A percentile compares a stretch with the other conserved stretches of the same genome.
These are phyloP conservation scores for Ephialtes manifestator DNA, from an alignment of 2,888 invertebrate genomes.

Conservation along the genomic window DNA sequence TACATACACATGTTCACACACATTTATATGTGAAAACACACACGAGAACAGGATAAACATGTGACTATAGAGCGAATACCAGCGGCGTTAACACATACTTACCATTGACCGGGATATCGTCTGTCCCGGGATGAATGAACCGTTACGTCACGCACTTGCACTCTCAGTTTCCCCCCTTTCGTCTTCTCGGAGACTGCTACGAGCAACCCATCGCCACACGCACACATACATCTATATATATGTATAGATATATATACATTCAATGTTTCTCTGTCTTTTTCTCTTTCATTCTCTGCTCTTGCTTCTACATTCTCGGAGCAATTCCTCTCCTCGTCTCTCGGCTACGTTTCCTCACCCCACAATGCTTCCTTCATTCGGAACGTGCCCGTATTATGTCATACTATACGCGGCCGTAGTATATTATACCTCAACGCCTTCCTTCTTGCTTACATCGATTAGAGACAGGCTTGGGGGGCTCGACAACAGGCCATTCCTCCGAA, in stretches of 20 bases:
- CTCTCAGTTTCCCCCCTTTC: slow-evolving; percentile 76
- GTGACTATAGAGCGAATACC: background rate
- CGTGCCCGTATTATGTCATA: slow-evolving; percentile 79
- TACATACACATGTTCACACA: background rate
- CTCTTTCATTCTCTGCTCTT: slow-evolving; percentile 48
- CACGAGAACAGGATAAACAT: slow-evolving; percentile 30
- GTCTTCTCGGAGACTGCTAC: slow-evolving; percentile 62
- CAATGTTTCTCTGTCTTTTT: slow-evolving; percentile 40
- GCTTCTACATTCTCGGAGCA: slow-evolving; percentile 48
- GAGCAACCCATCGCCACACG: slow-evolving; percentile 48
- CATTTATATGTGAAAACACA: slow-evolving; percentile 40
- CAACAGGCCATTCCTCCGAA: slow-evolving; percentile 55
- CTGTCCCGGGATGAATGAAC: slow-evolving; percentile 85
- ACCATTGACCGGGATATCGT: slow-evolving; percentile 85
- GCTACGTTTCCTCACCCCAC: slow-evolving; percentile 77
- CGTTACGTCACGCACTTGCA: slow-evolving; percentile 85
- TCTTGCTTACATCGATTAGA: slow-evolving; percentile 80
- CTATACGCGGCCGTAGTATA: slow-evolving; percentile 18
- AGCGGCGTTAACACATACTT: slow-evolving; percentile 76
- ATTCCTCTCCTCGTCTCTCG: slow-evolving; percentile 43
- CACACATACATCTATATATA: background rate
- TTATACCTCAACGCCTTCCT: slow-evolving; percentile 56
- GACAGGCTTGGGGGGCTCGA: slow-evolving; percentile 45
- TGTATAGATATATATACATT: background rate
- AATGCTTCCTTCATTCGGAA: slow-evolving; percentile 78